Percentiles rank a stretch among this genome's conserved stretches.
Evolutionary conservation across 2,113 vertebrate genomes (phyloP).

Genomic region (Peromyscus californicus): DNA sequence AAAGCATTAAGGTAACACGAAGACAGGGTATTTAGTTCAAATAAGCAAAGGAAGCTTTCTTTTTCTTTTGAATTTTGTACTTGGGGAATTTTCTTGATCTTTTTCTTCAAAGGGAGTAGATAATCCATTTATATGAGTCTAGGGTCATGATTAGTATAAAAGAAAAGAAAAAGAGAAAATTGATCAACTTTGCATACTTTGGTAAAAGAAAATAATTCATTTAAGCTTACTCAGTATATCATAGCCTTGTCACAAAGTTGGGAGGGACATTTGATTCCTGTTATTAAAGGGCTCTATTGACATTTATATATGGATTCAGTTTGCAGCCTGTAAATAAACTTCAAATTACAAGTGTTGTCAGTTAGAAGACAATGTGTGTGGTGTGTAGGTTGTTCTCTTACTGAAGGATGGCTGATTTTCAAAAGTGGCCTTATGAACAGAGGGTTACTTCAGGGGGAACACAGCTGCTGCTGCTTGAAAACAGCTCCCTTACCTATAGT

Average conservation of each 20-base stretch:
- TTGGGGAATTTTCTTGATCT: constrained; percentile 92
- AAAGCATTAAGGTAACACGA: constrained; percentile 89
- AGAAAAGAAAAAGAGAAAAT: constrained; percentile 90
- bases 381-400: constrained; percentile 66
- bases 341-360: constrained; percentile 67
- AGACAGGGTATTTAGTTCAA: constrained; percentile 89
- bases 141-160: constrained; percentile 88
- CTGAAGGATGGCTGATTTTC: constrained; percentile 70
- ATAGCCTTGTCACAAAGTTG: constrained; percentile 81
- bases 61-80: constrained; percentile 92
- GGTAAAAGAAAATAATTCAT: constrained; percentile 83
- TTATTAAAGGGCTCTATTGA: constrained; percentile 64
- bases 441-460: constrained; percentile 64
- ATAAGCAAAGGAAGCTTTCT: constrained; percentile 89
- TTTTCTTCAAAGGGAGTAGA: constrained; percentile 91
- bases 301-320: not conserved
- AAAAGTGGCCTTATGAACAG: constrained; percentile 28
- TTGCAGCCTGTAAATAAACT: constrained; percentile 32
- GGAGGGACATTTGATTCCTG: constrained; percentile 74
- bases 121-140: constrained; percentile 92
- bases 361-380: constrained; percentile 67
- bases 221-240: constrained; percentile 74
- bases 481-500: constrained; percentile 57
- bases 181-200: constrained; percentile 86
- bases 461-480: constrained; percentile 69